A percentile compares a stretch with the other conserved stretches of the same genome.
phyloP scores from a whole-genome alignment of 2,113 vertebrate genomes.

The Polyodon spathula region DNA sequence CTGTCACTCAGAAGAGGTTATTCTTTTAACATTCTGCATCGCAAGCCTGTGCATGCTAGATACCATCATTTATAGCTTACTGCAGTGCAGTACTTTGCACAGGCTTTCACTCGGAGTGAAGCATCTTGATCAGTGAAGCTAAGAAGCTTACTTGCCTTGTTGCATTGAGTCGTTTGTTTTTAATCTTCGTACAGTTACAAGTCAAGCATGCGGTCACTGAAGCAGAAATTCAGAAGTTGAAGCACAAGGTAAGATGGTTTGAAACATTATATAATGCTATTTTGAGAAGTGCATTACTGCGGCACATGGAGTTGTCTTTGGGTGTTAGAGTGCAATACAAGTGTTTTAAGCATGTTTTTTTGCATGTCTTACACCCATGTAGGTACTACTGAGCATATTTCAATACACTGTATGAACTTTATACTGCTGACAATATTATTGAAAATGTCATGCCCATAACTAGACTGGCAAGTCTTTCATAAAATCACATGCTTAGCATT shows the following conservation, averaged over 20 bases:
- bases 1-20: too few species aligned
- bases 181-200: conserved; percentile 79
- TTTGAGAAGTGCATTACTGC: not conserved
- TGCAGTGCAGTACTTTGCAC: conserved; percentile 54
- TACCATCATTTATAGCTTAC: conserved; percentile 56
- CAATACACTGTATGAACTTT: too few species aligned
- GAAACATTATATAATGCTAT: not conserved
- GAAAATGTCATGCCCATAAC: too few species aligned
- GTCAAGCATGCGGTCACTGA: conserved; percentile 97
- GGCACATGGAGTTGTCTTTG: too few species aligned
- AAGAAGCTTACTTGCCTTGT: conserved; percentile 18
- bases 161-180: conserved; percentile 41
- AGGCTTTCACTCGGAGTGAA: conserved; percentile 39
- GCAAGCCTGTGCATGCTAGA: not conserved
- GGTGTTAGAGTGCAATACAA: too few species aligned
- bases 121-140: conserved; percentile 14
- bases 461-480: too few species aligned
- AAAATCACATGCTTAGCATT: too few species aligned
- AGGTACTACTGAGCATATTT: too few species aligned
- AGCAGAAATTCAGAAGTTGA: conserved; percentile 97
- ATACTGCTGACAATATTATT: too few species aligned
- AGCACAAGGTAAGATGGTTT: conserved; percentile 83
- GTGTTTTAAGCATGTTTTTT: too few species aligned
- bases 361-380: too few species aligned
- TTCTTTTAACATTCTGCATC: not conserved